These are phyloP conservation scores for Dysdera silvatica DNA, from an alignment of 1,140 invertebrate species.

Conservation along the genomic window DNA sequence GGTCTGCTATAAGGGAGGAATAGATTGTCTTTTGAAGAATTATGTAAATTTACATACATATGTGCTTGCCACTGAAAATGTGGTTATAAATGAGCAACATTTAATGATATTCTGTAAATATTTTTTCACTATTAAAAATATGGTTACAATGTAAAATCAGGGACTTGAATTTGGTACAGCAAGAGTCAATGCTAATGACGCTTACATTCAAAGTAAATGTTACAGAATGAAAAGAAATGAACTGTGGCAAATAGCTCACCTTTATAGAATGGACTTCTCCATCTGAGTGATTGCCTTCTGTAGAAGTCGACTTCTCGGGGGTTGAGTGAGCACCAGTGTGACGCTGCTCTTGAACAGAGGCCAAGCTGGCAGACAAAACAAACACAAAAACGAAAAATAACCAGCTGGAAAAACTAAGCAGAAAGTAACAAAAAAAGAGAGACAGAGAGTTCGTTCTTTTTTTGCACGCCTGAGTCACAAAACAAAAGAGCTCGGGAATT, in stretches of 20 bases:
- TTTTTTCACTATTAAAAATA: too few relatives aligned
- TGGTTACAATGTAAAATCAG: too few relatives aligned
- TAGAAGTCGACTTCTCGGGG: conserved; percentile 36
- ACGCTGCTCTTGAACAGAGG: conserved; percentile 88
- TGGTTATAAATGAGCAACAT: too few relatives aligned
- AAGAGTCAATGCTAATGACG: too few relatives aligned
- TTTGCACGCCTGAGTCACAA: conserved; percentile 21
- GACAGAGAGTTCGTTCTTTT: too few relatives aligned
- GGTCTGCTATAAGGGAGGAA: too few relatives aligned
- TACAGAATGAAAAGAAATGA: conserved; percentile 31
- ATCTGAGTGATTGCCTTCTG: conserved; percentile 33
- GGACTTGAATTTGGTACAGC: too few relatives aligned
- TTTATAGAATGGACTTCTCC: conserved; percentile 25
- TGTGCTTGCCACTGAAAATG: too few relatives aligned
- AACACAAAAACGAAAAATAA: conserved; percentile 23
- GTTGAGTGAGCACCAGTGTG: conserved; percentile 35
- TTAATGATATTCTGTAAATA: too few relatives aligned
- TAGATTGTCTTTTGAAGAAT: too few relatives aligned
- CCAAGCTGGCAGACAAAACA: conserved; percentile 57
- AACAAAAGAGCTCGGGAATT: conserved; percentile 26
- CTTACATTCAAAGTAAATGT: too few relatives aligned
- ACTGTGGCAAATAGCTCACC: conserved; percentile 12
- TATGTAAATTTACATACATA: too few relatives aligned
- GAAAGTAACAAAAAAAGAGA: conserved; percentile 20
- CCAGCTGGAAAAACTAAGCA: conserved; percentile 23